Percentiles rank a stretch among this genome's conserved stretches.
phyloP scores from a whole-genome alignment of 2,888 invertebrate genomes.

The Amblyjoppa proteus region DNA sequence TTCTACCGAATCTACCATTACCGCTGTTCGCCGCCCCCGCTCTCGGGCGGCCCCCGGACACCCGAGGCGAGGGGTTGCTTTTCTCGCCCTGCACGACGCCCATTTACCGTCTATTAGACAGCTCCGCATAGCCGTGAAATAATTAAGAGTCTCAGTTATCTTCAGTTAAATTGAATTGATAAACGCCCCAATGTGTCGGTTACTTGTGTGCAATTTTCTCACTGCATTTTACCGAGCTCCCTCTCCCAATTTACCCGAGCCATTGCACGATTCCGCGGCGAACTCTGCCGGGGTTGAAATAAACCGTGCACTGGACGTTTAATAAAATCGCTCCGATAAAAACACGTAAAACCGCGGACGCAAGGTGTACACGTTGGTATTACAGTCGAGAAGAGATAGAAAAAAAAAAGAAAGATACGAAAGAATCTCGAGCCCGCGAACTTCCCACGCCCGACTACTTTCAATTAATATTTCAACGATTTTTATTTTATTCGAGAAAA shows the following conservation, averaged over 20 bases:
- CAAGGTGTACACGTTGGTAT: background rate
- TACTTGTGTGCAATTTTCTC: conserved; percentile 39
- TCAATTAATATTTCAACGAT: conserved; percentile 42
- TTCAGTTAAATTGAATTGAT: conserved; percentile 59
- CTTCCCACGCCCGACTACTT: conserved; percentile 1
- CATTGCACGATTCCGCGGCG: background rate
- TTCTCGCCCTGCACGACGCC: conserved; percentile 37
- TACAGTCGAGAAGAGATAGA: background rate
- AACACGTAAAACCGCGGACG: background rate
- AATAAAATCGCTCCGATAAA: conserved; percentile 1
- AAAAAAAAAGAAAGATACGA: background rate
- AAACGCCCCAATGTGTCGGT: conserved; percentile 53
- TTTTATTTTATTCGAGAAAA: conserved; percentile 30
- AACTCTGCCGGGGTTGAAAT: background rate
- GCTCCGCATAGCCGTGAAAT: conserved; percentile 32
- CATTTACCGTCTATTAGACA: conserved; percentile 31
- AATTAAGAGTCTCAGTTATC: conserved; percentile 59
- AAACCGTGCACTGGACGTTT: background rate
- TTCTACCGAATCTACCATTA: conserved; percentile 44
- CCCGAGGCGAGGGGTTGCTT: conserved; percentile 14
- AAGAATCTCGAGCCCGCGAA: background rate
- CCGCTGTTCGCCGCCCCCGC: conserved; percentile 20
- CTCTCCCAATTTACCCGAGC: background rate
- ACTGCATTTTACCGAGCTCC: background rate
- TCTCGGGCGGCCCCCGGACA: background rate